These are phyloP conservation scores for Sparidentex hasta DNA, from an alignment of 2,797 vertebrate genomes.

Conservation along the genomic window DNA sequence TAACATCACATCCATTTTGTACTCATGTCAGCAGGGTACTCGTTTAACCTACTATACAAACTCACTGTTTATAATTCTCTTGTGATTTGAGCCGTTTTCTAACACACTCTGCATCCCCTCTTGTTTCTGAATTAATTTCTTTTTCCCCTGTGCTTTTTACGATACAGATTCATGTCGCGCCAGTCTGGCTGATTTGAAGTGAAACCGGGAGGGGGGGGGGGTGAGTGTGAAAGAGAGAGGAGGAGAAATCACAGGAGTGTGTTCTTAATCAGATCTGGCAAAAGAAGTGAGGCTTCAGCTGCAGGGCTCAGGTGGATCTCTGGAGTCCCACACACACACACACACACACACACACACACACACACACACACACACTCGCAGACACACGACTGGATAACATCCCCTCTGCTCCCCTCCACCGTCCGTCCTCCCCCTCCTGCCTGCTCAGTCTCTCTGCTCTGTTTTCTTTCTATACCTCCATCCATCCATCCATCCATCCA, in stretches of 20 bases:
- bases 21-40: no score
- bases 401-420: neutral
- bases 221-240: neutral
- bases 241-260: neutral
- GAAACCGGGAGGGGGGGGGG: slow-evolving; percentile 5
- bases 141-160: neutral
- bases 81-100: neutral
- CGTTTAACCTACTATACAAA: neutral
- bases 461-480: neutral
- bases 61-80: neutral
- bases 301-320: slow-evolving; percentile 63
- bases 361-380: slow-evolving; percentile 20
- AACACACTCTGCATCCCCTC: neutral
- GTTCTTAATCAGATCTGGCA: slow-evolving; percentile 60
- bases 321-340: slow-evolving; percentile 3
- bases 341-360: slow-evolving; percentile 13
- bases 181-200: neutral
- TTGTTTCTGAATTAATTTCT: neutral
- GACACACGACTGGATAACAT: slow-evolving; percentile 24
- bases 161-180: neutral
- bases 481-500: no score
- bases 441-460: neutral
- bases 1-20: no score
- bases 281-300: slow-evolving; percentile 49
- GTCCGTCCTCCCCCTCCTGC: neutral